Evolutionary conservation across 2,797 vertebrate species (phyloP), one percentile per base, ranked within the genome.

Genomic region (Smutsia gigantea): DNA sequence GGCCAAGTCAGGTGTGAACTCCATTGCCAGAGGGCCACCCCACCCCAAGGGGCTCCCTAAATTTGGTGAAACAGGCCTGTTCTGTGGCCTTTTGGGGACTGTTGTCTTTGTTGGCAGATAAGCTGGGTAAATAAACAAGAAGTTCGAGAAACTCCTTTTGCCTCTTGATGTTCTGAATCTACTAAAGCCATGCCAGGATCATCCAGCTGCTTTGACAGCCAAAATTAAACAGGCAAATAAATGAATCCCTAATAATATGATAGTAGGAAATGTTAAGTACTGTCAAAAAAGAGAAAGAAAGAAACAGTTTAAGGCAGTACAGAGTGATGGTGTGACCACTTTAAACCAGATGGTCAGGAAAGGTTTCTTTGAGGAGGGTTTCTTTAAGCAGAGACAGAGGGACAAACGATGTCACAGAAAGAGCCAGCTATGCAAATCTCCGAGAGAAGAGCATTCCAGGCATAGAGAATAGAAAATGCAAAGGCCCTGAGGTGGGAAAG

Each of bases 61-160:
- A 93, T 93, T 91, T 91, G 90, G 78, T 90, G 71, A 95, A 93
- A 94, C 34, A 18, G 53, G 46, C 49, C 81, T 3, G 14, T 85
- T 49, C 31, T 19, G 42, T n/a, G 7, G 88, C 89, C 93, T 95
- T 96, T 63, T 55, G 15, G 87, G 88, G 86, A 82, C 6, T 84
- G 34, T 23, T 89, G 86, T 93, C 85, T 92, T 90, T 3, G 0
- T 8, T 0, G 2, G 57, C 11, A 0, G n/a, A 68, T 34, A 90
- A 75, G 66, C 27, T 64, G 21, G 55, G 69, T 82, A 90, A 84
- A 94, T 71, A 97, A 93, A 95, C 59, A 94, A 91, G 89, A 94
- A 39, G 37, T 34, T 83, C 37, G 29, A 74, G 91, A 96, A 64
- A 57, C 15, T 71, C 87, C 27, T 87, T 89, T 93, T 61, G 18